phyloP scores from a whole-genome alignment of 2,888 invertebrate genomes.

The Cephonodes hylas region DNA sequence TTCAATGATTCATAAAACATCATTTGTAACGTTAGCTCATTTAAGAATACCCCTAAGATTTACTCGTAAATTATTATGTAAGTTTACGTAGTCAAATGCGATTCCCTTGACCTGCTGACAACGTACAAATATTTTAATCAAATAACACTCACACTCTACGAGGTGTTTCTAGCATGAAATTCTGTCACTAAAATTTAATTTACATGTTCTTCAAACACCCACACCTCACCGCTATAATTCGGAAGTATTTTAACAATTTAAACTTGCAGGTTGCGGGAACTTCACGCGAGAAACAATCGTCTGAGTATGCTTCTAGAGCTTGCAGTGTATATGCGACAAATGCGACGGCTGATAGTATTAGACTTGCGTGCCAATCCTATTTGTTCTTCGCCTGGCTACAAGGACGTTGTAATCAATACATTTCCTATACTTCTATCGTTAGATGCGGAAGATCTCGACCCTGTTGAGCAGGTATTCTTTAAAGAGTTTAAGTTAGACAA shows the following conservation, averaged over 20 bases:
- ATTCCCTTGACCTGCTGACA: background rate
- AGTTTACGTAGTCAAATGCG: background rate
- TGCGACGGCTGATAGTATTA: conserved; percentile 52
- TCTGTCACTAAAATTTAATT: background rate
- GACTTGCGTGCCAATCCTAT: conserved; percentile 69
- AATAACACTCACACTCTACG: background rate
- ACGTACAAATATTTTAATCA: background rate
- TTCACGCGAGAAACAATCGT: conserved; percentile 64
- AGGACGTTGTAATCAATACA: conserved; percentile 59
- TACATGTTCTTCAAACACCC: background rate
- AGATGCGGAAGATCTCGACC: conserved; percentile 56
- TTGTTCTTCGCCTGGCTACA: conserved; percentile 56
- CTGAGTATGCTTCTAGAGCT: conserved; percentile 58
- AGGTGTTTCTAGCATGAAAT: background rate
- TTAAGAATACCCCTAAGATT: no score
- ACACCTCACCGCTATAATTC: background rate
- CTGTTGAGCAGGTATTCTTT: conserved; percentile 55
- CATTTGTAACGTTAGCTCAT: no score
- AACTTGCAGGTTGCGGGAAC: conserved; percentile 53
- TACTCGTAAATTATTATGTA: no score
- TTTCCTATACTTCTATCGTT: conserved; percentile 57
- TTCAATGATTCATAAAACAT: no score
- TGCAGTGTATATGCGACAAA: conserved; percentile 64
- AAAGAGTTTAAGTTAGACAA: no score
- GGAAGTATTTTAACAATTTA: background rate